phyloP scores from a whole-genome alignment of 1,140 invertebrate species.

The Aradophagus sp. region DNA sequence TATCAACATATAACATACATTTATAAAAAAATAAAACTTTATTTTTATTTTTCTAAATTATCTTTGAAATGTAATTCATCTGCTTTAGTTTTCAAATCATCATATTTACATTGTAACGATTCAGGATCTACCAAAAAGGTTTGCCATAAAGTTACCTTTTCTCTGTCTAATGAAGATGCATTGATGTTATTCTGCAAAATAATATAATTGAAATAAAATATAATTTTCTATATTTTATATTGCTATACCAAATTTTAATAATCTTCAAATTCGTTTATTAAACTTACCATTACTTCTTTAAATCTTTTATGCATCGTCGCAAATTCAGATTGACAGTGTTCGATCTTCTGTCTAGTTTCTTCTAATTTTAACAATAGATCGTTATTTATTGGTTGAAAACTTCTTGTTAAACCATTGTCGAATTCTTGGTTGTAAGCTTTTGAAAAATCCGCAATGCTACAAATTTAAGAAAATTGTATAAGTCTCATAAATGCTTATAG shows the following conservation, averaged over 20 bases:
- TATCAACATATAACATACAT: no score
- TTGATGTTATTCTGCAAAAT: slow-evolving; percentile 61
- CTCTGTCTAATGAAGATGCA: slow-evolving; percentile 56
- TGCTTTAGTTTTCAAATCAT: slow-evolving; percentile 52
- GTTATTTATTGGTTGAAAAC: slow-evolving; percentile 53
- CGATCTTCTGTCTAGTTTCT: slow-evolving; percentile 37
- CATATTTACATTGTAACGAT: slow-evolving; percentile 58
- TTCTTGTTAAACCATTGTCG: slow-evolving; percentile 58
- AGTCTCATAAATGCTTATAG: no score
- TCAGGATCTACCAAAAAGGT: slow-evolving; percentile 63
- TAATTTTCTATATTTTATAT: slow-evolving; percentile 4
- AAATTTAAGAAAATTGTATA: no score
- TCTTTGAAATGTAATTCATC: slow-evolving; percentile 33
- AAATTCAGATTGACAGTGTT: slow-evolving; percentile 52
- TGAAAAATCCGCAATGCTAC: slow-evolving; percentile 22
- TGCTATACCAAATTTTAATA: slow-evolving; percentile 6
- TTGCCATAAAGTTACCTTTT: slow-evolving; percentile 64
- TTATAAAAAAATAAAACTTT: not conserved
- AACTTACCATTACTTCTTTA: slow-evolving; percentile 63
- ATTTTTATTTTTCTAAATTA: slow-evolving; percentile 18
- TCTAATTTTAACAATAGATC: slow-evolving; percentile 45
- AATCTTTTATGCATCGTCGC: slow-evolving; percentile 59
- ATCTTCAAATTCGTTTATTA: slow-evolving; percentile 1
- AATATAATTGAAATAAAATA: slow-evolving; percentile 1
- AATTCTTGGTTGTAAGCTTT: slow-evolving; percentile 44